Percentiles rank a stretch among this genome's conserved stretches.
phyloP scores from a whole-genome alignment of 2,888 invertebrate species.

The Enchytraeus crypticus region DNA sequence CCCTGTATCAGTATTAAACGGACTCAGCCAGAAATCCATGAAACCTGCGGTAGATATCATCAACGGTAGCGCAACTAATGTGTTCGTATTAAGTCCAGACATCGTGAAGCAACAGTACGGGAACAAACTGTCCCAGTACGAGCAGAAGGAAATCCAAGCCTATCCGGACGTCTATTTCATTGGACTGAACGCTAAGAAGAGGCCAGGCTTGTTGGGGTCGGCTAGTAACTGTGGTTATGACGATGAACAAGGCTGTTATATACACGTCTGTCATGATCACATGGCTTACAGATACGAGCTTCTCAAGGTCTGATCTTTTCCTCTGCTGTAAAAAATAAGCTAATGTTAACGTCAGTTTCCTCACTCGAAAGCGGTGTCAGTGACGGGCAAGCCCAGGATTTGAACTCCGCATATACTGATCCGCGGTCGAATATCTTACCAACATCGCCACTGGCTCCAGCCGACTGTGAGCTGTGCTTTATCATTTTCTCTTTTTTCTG shows the following conservation, averaged over 20 bases:
- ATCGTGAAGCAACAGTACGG: conserved; percentile 52
- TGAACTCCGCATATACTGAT: too few relatives aligned
- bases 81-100: conserved; percentile 57
- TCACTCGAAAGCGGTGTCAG: too few relatives aligned
- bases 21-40: not conserved
- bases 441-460: too few relatives aligned
- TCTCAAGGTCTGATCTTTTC: conserved; percentile 89
- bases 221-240: conserved; percentile 45
- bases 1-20: too few relatives aligned
- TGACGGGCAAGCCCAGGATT: too few relatives aligned
- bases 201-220: conserved; percentile 58
- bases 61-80: too few relatives aligned
- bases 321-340: too few relatives aligned
- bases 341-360: too few relatives aligned
- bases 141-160: conserved; percentile 89
- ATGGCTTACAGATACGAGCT: conserved; percentile 73
- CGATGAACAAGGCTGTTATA: conserved; percentile 75
- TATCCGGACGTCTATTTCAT: conserved; percentile 79
- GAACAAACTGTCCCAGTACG: conserved; percentile 82
- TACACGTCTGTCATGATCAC: conserved; percentile 88
- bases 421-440: too few relatives aligned
- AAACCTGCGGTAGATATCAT: too few relatives aligned
- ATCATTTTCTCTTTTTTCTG: too few relatives aligned
- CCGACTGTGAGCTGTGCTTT: too few relatives aligned
- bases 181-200: conserved; percentile 86